A percentile compares a stretch with the other conserved stretches of the same genome.
These are phyloP conservation scores for Todiramphus saurophagus DNA, from an alignment of 2,113 vertebrate genomes.

Conservation along the genomic window DNA sequence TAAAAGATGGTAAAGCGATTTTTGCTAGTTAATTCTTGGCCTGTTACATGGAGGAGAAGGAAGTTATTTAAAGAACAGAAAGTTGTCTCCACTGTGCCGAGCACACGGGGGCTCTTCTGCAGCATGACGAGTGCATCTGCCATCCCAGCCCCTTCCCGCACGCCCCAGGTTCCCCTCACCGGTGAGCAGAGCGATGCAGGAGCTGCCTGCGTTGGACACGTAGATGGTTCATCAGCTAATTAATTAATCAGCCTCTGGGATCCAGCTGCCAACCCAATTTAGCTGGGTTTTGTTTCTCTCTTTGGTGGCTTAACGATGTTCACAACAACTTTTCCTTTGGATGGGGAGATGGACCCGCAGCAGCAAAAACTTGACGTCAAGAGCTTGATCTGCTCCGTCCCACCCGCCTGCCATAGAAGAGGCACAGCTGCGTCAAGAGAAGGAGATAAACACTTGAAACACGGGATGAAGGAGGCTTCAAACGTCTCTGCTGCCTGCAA, in stretches of 20 bases:
- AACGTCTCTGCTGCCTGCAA: constrained; percentile 22
- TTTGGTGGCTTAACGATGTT: not conserved
- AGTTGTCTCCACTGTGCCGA: not conserved
- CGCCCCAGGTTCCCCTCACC: not conserved
- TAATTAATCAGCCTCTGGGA: not conserved
- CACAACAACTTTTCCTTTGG: not conserved
- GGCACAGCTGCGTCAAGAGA: not conserved
- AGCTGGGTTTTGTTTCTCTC: not conserved
- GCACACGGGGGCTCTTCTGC: not conserved
- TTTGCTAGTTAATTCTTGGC: not conserved
- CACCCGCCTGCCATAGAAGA: not conserved
- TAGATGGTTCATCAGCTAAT: not conserved
- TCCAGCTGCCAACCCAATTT: not conserved
- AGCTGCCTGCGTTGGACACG: accelerated
- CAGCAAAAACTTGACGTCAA: accelerated
- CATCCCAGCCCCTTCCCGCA: not conserved
- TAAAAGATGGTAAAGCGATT: not conserved
- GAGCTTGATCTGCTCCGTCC: not conserved
- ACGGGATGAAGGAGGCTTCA: constrained; percentile 16
- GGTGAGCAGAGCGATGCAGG: not conserved
- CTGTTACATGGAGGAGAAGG: not conserved
- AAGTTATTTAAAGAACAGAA: not conserved
- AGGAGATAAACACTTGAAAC: constrained; percentile 31
- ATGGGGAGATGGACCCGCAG: not conserved
- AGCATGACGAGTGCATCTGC: not conserved